These are phyloP conservation scores for Cebus imitator DNA, from an alignment of 2,113 vertebrate genomes.

Conservation along the genomic window DNA sequence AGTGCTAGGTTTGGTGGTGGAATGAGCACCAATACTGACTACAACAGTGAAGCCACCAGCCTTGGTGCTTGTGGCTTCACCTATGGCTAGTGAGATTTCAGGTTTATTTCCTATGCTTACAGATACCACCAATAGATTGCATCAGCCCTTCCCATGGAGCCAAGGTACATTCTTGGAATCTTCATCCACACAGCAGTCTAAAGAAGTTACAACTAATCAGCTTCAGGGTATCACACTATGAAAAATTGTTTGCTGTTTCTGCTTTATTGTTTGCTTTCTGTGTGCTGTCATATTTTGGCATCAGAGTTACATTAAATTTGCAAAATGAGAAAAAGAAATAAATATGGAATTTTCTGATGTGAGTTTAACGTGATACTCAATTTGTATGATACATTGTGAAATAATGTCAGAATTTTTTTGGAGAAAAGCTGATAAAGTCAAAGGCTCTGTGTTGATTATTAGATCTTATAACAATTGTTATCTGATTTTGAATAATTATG, in stretches of 20 bases:
- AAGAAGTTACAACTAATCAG: conserved; percentile 21
- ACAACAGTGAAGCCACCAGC: conserved; percentile 28
- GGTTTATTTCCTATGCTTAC: conserved; percentile 36
- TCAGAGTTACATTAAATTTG: conserved; percentile 67
- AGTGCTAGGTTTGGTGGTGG: not conserved
- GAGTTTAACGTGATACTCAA: not conserved
- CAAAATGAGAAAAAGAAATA: conserved; percentile 24
- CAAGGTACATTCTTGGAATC: conserved; percentile 44
- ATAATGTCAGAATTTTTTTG: not conserved
- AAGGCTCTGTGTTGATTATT: not conserved
- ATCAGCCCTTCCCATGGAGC: conserved; percentile 22
- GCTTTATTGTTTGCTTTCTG: conserved; percentile 55
- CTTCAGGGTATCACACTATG: not conserved
- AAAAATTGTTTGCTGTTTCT: conserved; percentile 28
- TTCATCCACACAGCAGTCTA: conserved; percentile 40
- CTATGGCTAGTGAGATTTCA: conserved; percentile 52
- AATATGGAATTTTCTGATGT: not conserved
- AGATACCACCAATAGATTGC: not conserved
- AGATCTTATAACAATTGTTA: not conserved
- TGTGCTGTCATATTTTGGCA: conserved; percentile 58
- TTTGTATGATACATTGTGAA: not conserved
- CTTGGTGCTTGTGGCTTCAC: conserved; percentile 60
- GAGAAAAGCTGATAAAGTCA: not conserved
- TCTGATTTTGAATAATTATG: not conserved
- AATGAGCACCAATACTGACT: conserved; percentile 1